These are phyloP conservation scores for Enteromius treurensis DNA, from an alignment of 2,797 vertebrate species.

Conservation along the genomic window DNA sequence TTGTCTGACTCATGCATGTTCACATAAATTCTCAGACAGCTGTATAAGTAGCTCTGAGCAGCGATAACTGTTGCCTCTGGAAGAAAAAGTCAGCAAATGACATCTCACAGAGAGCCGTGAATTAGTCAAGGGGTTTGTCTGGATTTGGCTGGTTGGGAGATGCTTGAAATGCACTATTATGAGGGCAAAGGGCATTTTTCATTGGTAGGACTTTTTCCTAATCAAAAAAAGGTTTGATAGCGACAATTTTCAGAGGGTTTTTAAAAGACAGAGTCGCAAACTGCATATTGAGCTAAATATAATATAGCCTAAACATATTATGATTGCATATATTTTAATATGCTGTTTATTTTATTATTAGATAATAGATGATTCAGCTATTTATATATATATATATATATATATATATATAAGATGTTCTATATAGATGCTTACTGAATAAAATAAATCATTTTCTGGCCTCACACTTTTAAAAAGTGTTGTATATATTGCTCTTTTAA, in stretches of 20 bases:
- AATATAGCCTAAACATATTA: neutral
- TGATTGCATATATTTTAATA: no score
- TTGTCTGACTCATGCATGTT: constrained; percentile 29
- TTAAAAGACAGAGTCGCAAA: neutral
- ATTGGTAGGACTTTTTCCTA: neutral
- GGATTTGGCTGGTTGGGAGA: neutral
- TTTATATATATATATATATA: no score
- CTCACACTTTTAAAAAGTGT: neutral
- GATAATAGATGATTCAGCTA: no score
- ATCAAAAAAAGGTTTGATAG: neutral
- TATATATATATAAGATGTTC: no score
- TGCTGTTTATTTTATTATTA: constrained; percentile 6
- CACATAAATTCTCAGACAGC: constrained; percentile 20
- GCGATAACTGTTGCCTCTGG: neutral
- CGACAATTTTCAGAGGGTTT: neutral
- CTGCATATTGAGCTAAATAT: neutral
- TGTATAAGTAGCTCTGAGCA: constrained; percentile 15
- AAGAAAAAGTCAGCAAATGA: neutral
- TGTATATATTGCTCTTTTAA: neutral
- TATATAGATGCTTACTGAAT: neutral
- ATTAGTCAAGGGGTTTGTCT: neutral
- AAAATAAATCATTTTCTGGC: neutral
- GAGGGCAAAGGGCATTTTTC: neutral
- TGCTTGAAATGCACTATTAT: neutral
- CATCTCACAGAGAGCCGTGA: neutral